Evolutionary conservation across 2,888 invertebrate species (phyloP).

Genomic region (Clepsis dumicolana): DNA sequence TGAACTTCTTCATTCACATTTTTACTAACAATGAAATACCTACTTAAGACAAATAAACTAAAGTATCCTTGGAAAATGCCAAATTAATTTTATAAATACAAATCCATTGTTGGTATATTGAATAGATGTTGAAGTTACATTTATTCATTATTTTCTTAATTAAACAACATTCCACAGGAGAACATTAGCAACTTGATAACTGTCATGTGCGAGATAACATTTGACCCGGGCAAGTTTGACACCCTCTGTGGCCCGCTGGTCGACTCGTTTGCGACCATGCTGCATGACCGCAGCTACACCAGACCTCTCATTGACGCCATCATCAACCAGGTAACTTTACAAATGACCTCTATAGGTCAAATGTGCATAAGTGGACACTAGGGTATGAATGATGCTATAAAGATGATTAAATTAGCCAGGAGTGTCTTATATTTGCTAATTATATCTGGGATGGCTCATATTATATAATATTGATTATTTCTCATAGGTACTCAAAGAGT

Average conservation of each 20-base stretch:
- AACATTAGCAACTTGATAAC: constrained; percentile 88
- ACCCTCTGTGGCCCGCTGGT: constrained; percentile 89
- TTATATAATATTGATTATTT: no score
- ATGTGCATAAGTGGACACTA: neutral
- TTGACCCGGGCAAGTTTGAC: constrained; percentile 93
- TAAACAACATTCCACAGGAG: constrained; percentile 62
- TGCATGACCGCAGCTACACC: constrained; percentile 87
- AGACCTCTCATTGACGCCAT: constrained; percentile 88
- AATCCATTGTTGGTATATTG: no score
- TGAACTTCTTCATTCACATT: no score
- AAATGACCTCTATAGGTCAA: constrained; percentile 20
- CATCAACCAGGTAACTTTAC: constrained; percentile 86
- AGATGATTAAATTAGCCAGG: neutral
- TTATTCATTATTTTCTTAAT: neutral
- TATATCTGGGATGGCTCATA: no score
- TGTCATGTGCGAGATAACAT: constrained; percentile 90
- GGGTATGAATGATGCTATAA: neutral
- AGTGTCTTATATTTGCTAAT: neutral
- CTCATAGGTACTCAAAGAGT: no score
- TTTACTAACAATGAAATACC: no score
- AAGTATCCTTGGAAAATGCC: no score
- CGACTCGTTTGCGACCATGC: constrained; percentile 88
- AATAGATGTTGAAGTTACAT: no score
- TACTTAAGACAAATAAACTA: no score
- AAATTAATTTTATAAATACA: no score